These are phyloP conservation scores for Pteria penguin DNA, from an alignment of 2,888 invertebrate genomes.

Conservation along the genomic window DNA sequence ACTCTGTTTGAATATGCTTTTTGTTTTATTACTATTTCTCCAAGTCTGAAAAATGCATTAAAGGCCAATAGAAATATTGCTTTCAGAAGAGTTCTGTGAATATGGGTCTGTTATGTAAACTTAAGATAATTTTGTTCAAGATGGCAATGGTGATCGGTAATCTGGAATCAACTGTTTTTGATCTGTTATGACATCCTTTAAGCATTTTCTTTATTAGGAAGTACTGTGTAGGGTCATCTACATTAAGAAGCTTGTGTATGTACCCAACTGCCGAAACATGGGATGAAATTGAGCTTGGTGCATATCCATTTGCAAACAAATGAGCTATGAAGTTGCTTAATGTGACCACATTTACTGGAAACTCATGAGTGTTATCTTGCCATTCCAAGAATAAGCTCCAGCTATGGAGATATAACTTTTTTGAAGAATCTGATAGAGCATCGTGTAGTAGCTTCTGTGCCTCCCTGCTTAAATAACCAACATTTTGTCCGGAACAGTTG, in stretches of 20 bases:
- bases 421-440: neutral
- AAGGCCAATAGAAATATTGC: conserved; percentile 26
- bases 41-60: conserved; percentile 35
- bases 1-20: neutral
- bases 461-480: neutral
- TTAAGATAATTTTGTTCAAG: neutral
- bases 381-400: neutral
- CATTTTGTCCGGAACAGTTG: neutral
- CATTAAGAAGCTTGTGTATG: neutral
- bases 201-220: conserved; percentile 15
- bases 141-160: neutral
- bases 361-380: neutral
- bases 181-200: neutral
- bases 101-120: no score
- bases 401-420: neutral
- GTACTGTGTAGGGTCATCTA: conserved; percentile 5
- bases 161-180: neutral
- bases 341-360: neutral
- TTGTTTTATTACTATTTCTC: conserved; percentile 23
- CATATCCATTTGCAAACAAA: neutral
- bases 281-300: conserved; percentile 17
- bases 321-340: conserved; percentile 23
- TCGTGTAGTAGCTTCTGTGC: neutral
- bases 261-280: conserved; percentile 31
- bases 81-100: no score